These are phyloP conservation scores for Rhadina sibilatrix DNA, from an alignment of 2,113 vertebrate genomes.

Conservation along the genomic window DNA sequence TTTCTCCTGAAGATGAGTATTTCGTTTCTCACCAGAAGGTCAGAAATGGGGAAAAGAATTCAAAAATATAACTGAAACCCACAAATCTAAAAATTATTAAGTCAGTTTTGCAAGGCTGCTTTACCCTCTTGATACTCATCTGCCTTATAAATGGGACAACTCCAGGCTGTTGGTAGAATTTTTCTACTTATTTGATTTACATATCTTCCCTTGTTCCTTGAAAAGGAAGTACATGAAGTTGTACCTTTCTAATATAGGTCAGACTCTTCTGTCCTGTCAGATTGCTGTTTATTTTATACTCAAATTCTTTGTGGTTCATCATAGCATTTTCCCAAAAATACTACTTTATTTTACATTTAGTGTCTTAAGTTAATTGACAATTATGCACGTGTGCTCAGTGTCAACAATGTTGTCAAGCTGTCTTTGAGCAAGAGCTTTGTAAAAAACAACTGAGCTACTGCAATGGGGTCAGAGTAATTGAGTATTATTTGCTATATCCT, in stretches of 20 bases:
- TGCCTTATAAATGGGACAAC: background rate
- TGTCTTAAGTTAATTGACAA: background rate
- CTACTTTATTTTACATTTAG: background rate
- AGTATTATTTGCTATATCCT: slow-evolving; percentile 8
- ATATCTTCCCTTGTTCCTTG: background rate
- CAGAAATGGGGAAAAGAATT: background rate
- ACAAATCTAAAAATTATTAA: background rate
- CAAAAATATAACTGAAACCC: background rate
- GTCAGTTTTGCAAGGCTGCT: background rate
- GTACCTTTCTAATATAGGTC: background rate
- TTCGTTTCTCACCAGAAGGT: background rate
- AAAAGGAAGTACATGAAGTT: background rate
- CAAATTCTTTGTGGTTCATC: background rate
- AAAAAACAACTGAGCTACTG: background rate
- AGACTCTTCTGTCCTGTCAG: background rate
- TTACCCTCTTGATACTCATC: background rate
- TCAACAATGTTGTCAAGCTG: background rate
- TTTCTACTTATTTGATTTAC: background rate
- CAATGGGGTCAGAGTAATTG: background rate
- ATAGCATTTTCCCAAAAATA: background rate
- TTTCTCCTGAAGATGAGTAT: background rate
- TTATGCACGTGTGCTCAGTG: background rate
- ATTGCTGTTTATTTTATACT: background rate
- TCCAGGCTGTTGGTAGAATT: background rate
- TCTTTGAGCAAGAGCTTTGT: background rate